phyloP scores from a whole-genome alignment of 2,113 vertebrate species.

The Tapirus terrestris region DNA sequence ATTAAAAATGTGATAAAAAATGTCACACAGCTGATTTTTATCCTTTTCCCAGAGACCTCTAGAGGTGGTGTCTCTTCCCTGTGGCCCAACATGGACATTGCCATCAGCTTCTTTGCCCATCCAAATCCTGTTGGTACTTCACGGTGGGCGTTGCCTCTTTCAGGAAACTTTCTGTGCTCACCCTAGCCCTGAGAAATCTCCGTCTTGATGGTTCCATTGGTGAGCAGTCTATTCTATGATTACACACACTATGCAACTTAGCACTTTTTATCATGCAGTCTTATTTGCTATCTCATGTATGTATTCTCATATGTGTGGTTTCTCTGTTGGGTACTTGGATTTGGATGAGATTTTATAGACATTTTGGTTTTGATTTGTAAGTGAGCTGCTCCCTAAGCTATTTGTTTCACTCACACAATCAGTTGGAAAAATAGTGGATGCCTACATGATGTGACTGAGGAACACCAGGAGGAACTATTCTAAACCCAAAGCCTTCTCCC shows the following conservation, averaged over 20 bases:
- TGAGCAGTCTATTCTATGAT: slow-evolving; percentile 5
- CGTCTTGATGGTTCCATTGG: background rate
- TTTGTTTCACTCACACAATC: background rate
- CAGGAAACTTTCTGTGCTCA: background rate
- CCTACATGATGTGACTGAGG: background rate
- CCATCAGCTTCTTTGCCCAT: background rate
- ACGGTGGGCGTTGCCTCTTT: background rate
- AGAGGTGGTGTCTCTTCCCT: background rate
- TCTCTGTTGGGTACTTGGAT: slow-evolving; percentile 41
- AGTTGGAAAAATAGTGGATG: slow-evolving; percentile 17
- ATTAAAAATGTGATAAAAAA: slow-evolving; percentile 35
- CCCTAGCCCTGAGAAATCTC: background rate
- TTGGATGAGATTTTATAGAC: slow-evolving; percentile 33
- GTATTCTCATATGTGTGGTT: background rate
- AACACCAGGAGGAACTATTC: background rate
- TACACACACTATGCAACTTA: background rate
- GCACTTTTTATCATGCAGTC: background rate
- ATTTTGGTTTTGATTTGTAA: slow-evolving; percentile 57
- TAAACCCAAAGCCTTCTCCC: background rate
- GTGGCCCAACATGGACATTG: background rate
- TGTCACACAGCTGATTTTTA: slow-evolving; percentile 1
- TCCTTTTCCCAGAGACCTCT: slow-evolving; percentile 6
- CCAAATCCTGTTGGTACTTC: slow-evolving; percentile 49
- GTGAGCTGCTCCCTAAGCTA: slow-evolving; percentile 20
- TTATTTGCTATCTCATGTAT: background rate